Conservation (phyloP, 2,113 vertebrate genomes). For the Nibea coibor region DNA sequence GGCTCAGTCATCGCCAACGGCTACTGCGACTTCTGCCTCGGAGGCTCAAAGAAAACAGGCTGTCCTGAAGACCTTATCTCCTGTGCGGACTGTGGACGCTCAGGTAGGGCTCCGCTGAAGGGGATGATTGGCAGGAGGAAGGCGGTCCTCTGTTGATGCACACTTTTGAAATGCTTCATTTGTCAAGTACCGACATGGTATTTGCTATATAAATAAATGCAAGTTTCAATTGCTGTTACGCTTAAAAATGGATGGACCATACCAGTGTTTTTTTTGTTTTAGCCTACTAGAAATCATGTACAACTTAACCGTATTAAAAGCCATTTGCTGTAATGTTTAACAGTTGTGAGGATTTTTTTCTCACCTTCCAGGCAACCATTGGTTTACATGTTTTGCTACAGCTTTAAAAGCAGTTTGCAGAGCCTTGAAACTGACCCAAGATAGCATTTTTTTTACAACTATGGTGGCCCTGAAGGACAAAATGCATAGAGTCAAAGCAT, state of each 20-base stretch:
- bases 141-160: constrained; percentile 72
- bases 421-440: background rate
- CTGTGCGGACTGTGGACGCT: constrained; percentile 95
- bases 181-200: constrained; percentile 30
- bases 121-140: constrained; percentile 74
- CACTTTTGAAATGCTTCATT: constrained; percentile 30
- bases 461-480: constrained; percentile 29
- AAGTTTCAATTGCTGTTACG: constrained; percentile 20
- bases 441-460: background rate
- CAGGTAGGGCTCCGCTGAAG: constrained; percentile 85
- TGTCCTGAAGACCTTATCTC: constrained; percentile 96
- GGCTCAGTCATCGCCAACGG: constrained; percentile 94
- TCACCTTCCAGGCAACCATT: constrained; percentile 16
- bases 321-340: constrained; percentile 38
- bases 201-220: constrained; percentile 14
- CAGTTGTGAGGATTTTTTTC: constrained; percentile 6
- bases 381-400: constrained; percentile 4
- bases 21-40: constrained; percentile 96
- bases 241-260: constrained; percentile 70
- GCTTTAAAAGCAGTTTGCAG: constrained; percentile 28
- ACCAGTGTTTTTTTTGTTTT: constrained; percentile 67
- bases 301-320: constrained; percentile 13
- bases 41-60: constrained; percentile 94
- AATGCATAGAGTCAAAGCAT: background rate
- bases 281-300: constrained; percentile 61